Evolutionary conservation across 2,888 invertebrate species (phyloP).

Genomic region (Chloromyia formosa): DNA sequence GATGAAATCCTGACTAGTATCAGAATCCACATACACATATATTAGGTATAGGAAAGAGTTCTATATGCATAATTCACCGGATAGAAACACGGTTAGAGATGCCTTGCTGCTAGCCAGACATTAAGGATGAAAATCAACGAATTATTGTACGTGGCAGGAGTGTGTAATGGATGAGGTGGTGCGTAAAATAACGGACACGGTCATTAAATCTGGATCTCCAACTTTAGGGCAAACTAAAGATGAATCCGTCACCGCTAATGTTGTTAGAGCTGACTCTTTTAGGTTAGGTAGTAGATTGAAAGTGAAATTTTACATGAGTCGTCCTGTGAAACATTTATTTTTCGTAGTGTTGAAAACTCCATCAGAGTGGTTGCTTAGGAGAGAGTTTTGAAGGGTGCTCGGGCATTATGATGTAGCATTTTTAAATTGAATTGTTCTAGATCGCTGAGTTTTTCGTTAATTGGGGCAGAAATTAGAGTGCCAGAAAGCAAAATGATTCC

Average conservation of each 20-base stretch:
- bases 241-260: neutral
- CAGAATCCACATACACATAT: neutral
- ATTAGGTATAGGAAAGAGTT: neutral
- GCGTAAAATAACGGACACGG: conserved; percentile 32
- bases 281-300: conserved; percentile 22
- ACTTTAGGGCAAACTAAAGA: neutral
- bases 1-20: too few species aligned
- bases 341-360: too few species aligned
- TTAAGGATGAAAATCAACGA: conserved; percentile 21
- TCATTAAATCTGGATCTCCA: conserved; percentile 26
- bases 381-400: neutral
- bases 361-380: neutral
- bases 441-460: too few species aligned
- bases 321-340: neutral
- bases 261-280: neutral
- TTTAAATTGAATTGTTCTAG: too few species aligned
- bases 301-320: conserved; percentile 13
- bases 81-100: neutral
- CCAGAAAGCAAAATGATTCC: too few species aligned
- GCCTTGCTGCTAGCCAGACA: neutral
- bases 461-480: too few species aligned
- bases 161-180: conserved; percentile 30
- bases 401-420: too few species aligned
- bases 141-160: neutral
- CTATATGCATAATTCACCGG: neutral